Evolutionary conservation across 2,113 vertebrate species (phyloP).

Genomic region (Datnioides undecimradiatus): DNA sequence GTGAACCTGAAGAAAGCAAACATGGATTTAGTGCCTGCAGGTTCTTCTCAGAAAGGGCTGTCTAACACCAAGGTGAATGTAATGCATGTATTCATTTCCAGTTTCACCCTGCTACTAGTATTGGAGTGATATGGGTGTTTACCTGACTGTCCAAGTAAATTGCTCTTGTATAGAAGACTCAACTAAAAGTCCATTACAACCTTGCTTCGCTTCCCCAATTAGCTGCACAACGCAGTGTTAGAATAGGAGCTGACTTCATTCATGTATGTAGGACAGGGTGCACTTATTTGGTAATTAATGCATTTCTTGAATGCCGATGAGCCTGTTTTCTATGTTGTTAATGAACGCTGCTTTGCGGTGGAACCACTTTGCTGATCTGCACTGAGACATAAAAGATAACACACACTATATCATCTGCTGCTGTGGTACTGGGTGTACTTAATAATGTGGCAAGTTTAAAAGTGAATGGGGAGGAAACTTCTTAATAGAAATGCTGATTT

Average conservation of each 20-base stretch:
- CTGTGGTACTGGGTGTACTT: neutral
- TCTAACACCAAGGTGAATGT: too few relatives aligned
- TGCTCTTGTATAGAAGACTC: too few relatives aligned
- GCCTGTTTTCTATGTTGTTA: constrained; percentile 15
- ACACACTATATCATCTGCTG: neutral
- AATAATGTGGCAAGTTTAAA: neutral
- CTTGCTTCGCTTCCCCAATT: constrained; percentile 5
- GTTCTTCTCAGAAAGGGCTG: too few relatives aligned
- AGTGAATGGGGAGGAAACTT: neutral
- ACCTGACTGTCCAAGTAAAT: too few relatives aligned
- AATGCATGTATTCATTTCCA: too few relatives aligned
- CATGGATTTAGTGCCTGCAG: too few relatives aligned
- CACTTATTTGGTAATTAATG: constrained; percentile 5
- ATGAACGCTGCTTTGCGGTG: constrained; percentile 14
- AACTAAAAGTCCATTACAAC: neutral
- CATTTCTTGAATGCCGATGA: neutral
- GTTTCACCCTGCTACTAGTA: too few relatives aligned
- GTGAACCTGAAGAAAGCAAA: too few relatives aligned
- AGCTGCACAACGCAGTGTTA: neutral
- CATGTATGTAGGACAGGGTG: constrained; percentile 12
- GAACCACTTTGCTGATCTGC: constrained; percentile 22
- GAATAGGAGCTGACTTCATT: neutral
- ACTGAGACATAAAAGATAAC: neutral
- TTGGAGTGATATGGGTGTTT: too few relatives aligned
- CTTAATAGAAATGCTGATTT: neutral